Evolutionary conservation across 2,113 vertebrate species (phyloP), one percentile per base, ranked within the genome.

Genomic region (Tragelaphus strepsiceros): DNA sequence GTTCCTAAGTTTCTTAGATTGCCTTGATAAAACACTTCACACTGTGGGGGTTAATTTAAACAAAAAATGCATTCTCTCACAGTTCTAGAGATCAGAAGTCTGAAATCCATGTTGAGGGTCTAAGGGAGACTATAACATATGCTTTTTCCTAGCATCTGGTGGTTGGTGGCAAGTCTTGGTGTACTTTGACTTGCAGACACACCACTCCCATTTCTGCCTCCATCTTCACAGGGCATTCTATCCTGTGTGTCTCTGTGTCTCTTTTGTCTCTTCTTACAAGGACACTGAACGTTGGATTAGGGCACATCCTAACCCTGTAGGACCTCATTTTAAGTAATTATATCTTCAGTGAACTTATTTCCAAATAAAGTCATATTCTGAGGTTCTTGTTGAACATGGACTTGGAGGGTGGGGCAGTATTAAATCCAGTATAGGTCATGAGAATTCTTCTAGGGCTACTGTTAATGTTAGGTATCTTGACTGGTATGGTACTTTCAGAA

Each of bases 101-200:
- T 81, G 17, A 59, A 61, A 46, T 62, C 5, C 11, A 74, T 7
- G 11, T n/a, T 5, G 7, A 59, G 7, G 2, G 54, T 11, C n/a
- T 82, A 35, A 81, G 9, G 12, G n/a, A 71, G 7, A 21, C n/a
- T 30, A 67, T 61, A 54, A 3, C 28, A 28, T 1, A 12, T 83
- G 13, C 2, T 30, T 46, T 56, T 5, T 56, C 39, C 7, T 14
- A 22, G 11, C 8, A 26, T 49, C 5, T 87, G 11, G 8, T 46
- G 5, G 4, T 62, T 8, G 1, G 26, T 15, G 21, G 6, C 58
- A 88, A 51, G 6, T 3, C 0, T 39, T 46, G 8, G 1, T 58
- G 17, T 91, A n/a, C 22, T 4, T 30, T 88, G 46, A 62, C n/a
- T 51, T 94, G 16, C 17, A 59, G 7, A 49, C 22, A 39, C 14